Evolutionary conservation across 2,797 vertebrate genomes (phyloP), one percentile per base, ranked within the genome.

Genomic region (Falco rusticolus): DNA sequence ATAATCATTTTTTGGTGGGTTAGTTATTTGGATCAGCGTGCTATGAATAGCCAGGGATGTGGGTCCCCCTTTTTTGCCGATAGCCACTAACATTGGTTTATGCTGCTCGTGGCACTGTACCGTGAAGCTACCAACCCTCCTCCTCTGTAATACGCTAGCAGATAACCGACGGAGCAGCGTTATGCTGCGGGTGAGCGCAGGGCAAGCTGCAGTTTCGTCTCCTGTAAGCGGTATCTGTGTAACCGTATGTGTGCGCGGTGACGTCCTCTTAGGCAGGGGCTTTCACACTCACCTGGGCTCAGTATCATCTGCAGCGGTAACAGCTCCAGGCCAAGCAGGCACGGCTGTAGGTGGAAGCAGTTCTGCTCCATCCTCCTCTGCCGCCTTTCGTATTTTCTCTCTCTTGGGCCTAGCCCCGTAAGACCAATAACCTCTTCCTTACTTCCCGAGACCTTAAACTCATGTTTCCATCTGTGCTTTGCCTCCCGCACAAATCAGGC

Each of bases 281-380:
- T 94, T 86, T 79, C 43, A 51, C 34, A 25, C 54, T 61, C 20
- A 3, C 3, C 0, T 57, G 34, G 63, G 10, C 25, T 60, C 15
- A 33, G 5, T 31, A 5, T 92, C 50, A 12, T 26, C 25, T 37
- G 11, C 51, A 76, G 41, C 31, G 54, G 19, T 31, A 25, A 31
- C 6, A 50, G 8, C 26, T 70, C 33, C 64, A 56, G 57, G 48
- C 33, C 72, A 56, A 31, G 70, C 19, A 48, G 18, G 6, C 8
- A 8, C 0, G 1, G 66, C 41, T 15, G 2, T 4, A 37, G 28
- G 17, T 41, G 4, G 51, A 92, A 54, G 18, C 2, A 1, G 34
- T 77, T 83, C 26, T 24, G 34, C 70, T 66, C 41, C 7, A 20
- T 66, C 43, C 24, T 71, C 28, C 45, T 78, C 33, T 41, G 22